Conservation (phyloP, 1,140 invertebrate species). For the Tachypleus tridentatus region DNA sequence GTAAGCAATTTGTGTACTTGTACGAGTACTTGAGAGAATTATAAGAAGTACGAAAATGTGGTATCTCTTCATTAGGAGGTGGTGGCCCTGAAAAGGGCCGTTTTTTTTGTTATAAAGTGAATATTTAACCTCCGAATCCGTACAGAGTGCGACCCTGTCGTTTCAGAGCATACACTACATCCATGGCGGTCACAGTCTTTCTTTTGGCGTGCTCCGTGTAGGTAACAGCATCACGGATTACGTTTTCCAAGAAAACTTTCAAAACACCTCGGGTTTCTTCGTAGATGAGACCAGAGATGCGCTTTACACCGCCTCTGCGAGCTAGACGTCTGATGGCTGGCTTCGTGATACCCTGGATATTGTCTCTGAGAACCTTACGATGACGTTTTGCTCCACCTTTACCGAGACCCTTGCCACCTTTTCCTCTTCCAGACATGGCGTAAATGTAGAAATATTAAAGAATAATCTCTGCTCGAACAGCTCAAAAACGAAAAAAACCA, state of each 20-base stretch:
- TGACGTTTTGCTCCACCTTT: constrained; percentile 36
- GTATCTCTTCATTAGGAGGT: background rate
- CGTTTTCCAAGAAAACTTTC: constrained; percentile 70
- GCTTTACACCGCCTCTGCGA: constrained; percentile 59
- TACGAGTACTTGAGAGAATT: too few relatives aligned
- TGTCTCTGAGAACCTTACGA: constrained; percentile 47
- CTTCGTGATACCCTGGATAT: constrained; percentile 60
- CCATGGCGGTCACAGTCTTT: constrained; percentile 74
- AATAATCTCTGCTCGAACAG: too few relatives aligned
- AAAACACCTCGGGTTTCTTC: constrained; percentile 54
- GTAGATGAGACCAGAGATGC: constrained; percentile 59
- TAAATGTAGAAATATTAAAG: too few relatives aligned
- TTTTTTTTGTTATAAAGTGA: constrained; percentile 33
- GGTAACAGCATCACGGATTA: constrained; percentile 66
- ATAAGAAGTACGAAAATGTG: too few relatives aligned
- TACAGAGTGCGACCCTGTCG: constrained; percentile 56
- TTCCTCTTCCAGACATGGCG: constrained; percentile 33
- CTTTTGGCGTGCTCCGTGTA: constrained; percentile 70
- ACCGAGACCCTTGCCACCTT: constrained; percentile 35
- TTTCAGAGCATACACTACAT: constrained; percentile 73
- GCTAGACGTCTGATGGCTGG: constrained; percentile 52
- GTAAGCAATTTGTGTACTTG: too few relatives aligned
- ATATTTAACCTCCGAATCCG: constrained; percentile 37
- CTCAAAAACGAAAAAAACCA: too few relatives aligned
- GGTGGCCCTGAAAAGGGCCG: constrained; percentile 14